Base-by-base conservation (phyloP, 2,888 invertebrate species). In the Idaea aversata region DNA sequence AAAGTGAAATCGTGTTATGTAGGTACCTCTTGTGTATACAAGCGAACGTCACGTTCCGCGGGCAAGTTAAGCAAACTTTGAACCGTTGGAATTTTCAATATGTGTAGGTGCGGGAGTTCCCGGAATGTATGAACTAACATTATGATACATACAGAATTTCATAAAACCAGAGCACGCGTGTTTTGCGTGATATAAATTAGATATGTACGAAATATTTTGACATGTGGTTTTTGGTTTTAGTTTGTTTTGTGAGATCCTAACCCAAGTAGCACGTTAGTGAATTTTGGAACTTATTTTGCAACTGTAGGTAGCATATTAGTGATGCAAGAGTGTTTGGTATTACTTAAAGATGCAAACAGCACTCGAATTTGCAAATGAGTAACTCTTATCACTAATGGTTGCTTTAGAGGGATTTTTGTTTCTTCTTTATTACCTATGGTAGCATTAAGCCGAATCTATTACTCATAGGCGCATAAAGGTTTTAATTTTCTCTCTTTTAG, bases 51-150 rank as follows among this genome's bases (percentile, higher is more conserved):
- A 63, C 65, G 34, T 61, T 15, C 59, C 59, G 13, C n/a, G n/a
- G 34, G 34, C 59, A 57, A 62, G 64, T 61, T 67, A 6, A 58
- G 62, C 36, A 63, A 64, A 64, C 62, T 64, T 36, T 59, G 60
- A n/a, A 25, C 36, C 15, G 62, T 36, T 61, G 57, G 59, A 63
- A 58, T 47, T 66, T 63, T 67, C 59, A 61, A 61, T 59, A 59
- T 59, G 59, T 59, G 34, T 34, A 59, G 47, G 47, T 47, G 47
- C 34, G 34, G 59, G 13, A 59, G 16, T 25, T 59, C 34, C 34
- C 10, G 16, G 34, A 34, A 15, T 59, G 16, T 15, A 59, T 59
- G 59, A 25, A 25, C 34, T 25, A 34, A 59, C 16, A 59, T 59
- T 58, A 16, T 16, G 16, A 47, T 47, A 47, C 47, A 47, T 25